Percentiles rank a stretch among this genome's conserved stretches.
Evolutionary conservation across 1,140 invertebrate genomes (phyloP).

Genomic region (Drosophila tsacasi): DNA sequence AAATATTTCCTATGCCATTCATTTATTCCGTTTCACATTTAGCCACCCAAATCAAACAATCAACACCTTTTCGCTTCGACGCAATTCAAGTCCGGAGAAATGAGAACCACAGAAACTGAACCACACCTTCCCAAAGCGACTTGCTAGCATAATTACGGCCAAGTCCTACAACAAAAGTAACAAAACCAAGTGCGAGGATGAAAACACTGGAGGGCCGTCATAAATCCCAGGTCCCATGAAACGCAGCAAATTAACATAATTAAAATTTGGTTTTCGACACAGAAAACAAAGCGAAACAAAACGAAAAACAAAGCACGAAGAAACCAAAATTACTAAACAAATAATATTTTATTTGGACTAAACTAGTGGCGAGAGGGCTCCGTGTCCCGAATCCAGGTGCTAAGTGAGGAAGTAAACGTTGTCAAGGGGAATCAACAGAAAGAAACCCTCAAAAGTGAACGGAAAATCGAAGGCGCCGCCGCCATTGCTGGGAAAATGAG

Average conservation of each 20-base stretch:
- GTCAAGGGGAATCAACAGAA: slow-evolving; percentile 54
- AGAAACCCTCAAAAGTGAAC: slow-evolving; percentile 25
- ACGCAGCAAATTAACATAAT: slow-evolving; percentile 80
- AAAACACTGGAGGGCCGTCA: slow-evolving; percentile 23
- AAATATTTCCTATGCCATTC: not conserved
- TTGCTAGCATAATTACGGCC: slow-evolving; percentile 68
- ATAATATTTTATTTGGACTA: slow-evolving; percentile 80
- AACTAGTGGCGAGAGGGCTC: slow-evolving; percentile 50
- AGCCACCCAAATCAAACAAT: slow-evolving; percentile 64
- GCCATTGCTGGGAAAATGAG: slow-evolving; percentile 25
- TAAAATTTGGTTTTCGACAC: slow-evolving; percentile 81
- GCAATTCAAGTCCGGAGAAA: slow-evolving; percentile 55
- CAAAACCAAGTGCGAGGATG: slow-evolving; percentile 23
- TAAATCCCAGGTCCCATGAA: slow-evolving; percentile 80
- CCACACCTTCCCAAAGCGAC: slow-evolving; percentile 48
- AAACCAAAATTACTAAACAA: slow-evolving; percentile 54
- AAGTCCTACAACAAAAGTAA: slow-evolving; percentile 23
- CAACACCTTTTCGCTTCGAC: slow-evolving; percentile 71
- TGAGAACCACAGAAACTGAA: slow-evolving; percentile 37
- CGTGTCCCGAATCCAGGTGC: slow-evolving; percentile 50
- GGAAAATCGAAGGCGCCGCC: slow-evolving; percentile 31
- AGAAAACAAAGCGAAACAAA: slow-evolving; percentile 73
- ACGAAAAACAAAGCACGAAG: slow-evolving; percentile 41
- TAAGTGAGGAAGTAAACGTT: slow-evolving; percentile 73
- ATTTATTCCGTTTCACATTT: slow-evolving; percentile 49